phyloP scores from a whole-genome alignment of 2,888 invertebrate species.

The Polyommatus iphigenia region DNA sequence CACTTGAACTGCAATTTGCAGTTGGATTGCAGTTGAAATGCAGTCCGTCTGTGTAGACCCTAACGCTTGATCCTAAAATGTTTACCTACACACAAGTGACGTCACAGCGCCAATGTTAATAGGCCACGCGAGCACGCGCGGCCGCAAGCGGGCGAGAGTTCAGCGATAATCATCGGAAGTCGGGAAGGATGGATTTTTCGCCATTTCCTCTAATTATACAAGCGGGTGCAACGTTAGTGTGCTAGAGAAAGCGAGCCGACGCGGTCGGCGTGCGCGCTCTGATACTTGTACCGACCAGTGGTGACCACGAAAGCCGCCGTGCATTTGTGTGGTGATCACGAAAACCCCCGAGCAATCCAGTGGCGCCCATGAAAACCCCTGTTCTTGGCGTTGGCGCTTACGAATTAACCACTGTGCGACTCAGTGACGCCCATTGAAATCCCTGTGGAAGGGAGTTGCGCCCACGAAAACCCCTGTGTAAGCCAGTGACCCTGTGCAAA shows the following conservation, averaged over 20 bases:
- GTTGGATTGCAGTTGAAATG: no score
- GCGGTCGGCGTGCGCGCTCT: conserved; percentile 10
- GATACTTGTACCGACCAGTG: neutral
- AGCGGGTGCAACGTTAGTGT: conserved; percentile 18
- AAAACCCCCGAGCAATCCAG: neutral
- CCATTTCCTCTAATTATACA: conserved; percentile 27
- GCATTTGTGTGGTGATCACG: neutral
- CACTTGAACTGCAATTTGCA: no score
- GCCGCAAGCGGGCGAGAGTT: neutral
- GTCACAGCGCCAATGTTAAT: neutral
- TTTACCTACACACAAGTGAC: neutral
- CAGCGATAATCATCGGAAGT: neutral
- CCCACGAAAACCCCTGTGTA: neutral
- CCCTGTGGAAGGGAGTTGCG: neutral
- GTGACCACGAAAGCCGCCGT: neutral
- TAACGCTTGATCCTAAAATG: neutral
- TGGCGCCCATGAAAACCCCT: neutral
- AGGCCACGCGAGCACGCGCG: neutral
- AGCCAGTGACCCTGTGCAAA: neutral
- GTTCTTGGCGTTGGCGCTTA: neutral
- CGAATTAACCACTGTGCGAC: neutral
- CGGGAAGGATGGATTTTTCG: conserved; percentile 30
- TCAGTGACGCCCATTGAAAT: neutral
- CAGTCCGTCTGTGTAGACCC: no score
- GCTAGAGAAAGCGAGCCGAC: conserved; percentile 15